These are phyloP conservation scores for Smittia aterrima DNA, from an alignment of 2,888 invertebrate genomes.

Conservation along the genomic window DNA sequence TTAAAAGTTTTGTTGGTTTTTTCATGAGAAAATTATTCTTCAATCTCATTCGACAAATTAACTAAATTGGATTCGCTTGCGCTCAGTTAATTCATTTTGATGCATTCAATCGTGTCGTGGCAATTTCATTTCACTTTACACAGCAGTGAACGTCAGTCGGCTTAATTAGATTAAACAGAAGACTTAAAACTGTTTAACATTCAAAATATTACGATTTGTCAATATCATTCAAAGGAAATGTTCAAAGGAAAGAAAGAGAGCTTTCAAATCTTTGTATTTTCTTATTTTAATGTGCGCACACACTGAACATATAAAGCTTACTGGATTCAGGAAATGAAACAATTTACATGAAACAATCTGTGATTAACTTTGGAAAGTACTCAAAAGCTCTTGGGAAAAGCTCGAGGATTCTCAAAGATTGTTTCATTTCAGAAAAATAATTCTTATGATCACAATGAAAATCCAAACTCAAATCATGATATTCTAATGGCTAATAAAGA, in stretches of 20 bases:
- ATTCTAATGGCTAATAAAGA: not conserved
- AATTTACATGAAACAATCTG: constrained; percentile 10
- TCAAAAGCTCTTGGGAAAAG: not conserved
- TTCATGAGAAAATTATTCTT: not conserved
- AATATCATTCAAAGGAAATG: constrained; percentile 11
- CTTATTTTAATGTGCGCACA: constrained; percentile 44
- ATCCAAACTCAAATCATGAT: constrained; percentile 1
- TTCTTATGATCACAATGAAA: constrained; percentile 11
- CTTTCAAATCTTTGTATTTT: constrained; percentile 24
- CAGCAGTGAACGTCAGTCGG: not conserved
- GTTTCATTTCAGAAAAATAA: not conserved
- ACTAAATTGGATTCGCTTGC: too few relatives aligned
- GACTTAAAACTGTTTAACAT: constrained; percentile 18
- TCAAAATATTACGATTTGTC: constrained; percentile 36
- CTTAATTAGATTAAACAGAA: not conserved
- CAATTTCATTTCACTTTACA: too few relatives aligned
- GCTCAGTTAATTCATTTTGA: too few relatives aligned
- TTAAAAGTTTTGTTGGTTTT: constrained; percentile 3
- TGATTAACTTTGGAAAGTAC: not conserved
- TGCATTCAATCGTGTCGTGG: too few relatives aligned
- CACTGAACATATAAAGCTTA: constrained; percentile 47
- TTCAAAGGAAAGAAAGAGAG: constrained; percentile 26
- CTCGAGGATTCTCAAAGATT: not conserved
- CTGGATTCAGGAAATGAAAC: constrained; percentile 42
- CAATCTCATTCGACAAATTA: too few relatives aligned